Conservation (phyloP, 2,113 vertebrate genomes). For the Sisor rabdophorus region DNA sequence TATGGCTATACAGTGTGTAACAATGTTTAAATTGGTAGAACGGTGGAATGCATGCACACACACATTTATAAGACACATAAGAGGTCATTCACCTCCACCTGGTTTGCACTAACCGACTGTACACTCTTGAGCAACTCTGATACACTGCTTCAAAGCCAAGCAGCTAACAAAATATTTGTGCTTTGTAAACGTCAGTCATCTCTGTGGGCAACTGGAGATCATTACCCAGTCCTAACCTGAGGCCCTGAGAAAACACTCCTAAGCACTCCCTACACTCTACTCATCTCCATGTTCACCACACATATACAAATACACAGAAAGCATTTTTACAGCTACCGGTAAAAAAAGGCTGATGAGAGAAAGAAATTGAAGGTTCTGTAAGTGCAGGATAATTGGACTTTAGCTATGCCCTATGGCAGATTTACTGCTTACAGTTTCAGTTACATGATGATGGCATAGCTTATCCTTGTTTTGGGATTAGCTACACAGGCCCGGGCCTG, state of each 20-base stretch:
- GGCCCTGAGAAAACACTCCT: conserved; percentile 2
- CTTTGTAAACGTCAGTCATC: conserved; percentile 23
- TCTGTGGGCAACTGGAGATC: conserved; percentile 24
- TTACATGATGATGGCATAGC: conserved; percentile 24
- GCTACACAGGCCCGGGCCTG: conserved; percentile 12
- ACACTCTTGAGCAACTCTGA: conserved; percentile 23
- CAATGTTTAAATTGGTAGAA: too few relatives aligned
- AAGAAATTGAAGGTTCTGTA: conserved; percentile 14
- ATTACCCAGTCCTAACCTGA: conserved; percentile 21
- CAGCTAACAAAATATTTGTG: not conserved
- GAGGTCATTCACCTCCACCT: conserved; percentile 15
- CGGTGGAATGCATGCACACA: not conserved
- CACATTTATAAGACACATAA: not conserved
- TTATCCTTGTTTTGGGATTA: conserved; percentile 13
- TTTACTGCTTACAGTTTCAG: conserved; percentile 32
- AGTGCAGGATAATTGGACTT: conserved; percentile 22
- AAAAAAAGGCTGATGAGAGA: conserved; percentile 25
- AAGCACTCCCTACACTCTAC: conserved; percentile 46
- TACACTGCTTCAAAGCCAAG: conserved; percentile 6
- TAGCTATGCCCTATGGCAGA: conserved; percentile 13
- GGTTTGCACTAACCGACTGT: conserved; percentile 7
- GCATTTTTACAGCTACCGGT: conserved; percentile 36
- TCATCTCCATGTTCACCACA: conserved; percentile 37
- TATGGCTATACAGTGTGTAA: not conserved
- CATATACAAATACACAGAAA: conserved; percentile 37